Evolutionary conservation across 1,140 invertebrate species (phyloP).

Genomic region (Zaprionus davidi): DNA sequence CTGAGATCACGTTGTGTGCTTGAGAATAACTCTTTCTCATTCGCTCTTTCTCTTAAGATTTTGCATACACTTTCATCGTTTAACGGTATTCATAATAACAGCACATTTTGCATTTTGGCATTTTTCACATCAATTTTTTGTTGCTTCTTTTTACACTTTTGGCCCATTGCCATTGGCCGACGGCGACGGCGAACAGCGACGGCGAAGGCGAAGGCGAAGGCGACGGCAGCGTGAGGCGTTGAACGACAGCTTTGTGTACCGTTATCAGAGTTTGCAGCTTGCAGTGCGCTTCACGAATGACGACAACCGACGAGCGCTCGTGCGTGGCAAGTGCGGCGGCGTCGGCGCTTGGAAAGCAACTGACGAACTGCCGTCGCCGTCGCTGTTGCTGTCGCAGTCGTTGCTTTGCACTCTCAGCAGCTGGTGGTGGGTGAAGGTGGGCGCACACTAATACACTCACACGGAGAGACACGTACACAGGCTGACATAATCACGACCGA

Average conservation of each 20-base stretch:
- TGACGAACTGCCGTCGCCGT: slow-evolving; percentile 50
- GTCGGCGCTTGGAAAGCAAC: slow-evolving; percentile 81
- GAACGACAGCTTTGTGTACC: slow-evolving; percentile 44
- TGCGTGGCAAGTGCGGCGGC: slow-evolving; percentile 66
- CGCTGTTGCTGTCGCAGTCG: slow-evolving; percentile 16
- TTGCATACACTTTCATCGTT: slow-evolving; percentile 45
- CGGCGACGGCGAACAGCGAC: slow-evolving; percentile 24
- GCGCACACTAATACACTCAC: not conserved
- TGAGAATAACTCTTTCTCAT: not conserved
- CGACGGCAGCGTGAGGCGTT: slow-evolving; percentile 26
- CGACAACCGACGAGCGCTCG: slow-evolving; percentile 39
- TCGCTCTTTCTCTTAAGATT: slow-evolving; percentile 15
- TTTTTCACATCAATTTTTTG: not conserved
- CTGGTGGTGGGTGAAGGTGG: slow-evolving; percentile 40
- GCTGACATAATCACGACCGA: slow-evolving; percentile 75
- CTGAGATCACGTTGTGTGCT: slow-evolving; percentile 1
- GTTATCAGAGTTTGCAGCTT: slow-evolving; percentile 66
- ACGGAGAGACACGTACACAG: slow-evolving; percentile 15
- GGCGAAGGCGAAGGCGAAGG: slow-evolving; percentile 22
- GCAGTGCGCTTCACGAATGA: slow-evolving; percentile 52
- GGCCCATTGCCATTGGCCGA: slow-evolving; percentile 55
- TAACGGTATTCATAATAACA: slow-evolving; percentile 44
- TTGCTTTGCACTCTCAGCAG: slow-evolving; percentile 39
- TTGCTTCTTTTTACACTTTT: slow-evolving; percentile 34
- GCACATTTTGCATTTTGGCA: slow-evolving; percentile 33